phyloP scores from a whole-genome alignment of 2,888 invertebrate genomes.

The Alloplasta piceator region DNA sequence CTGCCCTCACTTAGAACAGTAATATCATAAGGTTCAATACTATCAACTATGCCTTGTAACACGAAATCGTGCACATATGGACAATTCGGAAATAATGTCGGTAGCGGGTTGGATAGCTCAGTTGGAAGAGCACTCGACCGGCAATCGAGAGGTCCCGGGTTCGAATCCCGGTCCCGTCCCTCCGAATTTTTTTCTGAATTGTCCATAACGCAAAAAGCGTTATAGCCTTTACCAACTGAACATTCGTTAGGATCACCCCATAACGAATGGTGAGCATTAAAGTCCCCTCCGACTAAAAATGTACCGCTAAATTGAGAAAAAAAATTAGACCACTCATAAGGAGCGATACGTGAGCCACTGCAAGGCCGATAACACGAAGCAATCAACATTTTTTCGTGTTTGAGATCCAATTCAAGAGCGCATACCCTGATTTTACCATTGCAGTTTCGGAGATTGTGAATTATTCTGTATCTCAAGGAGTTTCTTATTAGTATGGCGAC shows the following conservation, averaged over 20 bases:
- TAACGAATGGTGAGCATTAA: conserved; percentile 45
- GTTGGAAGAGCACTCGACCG: no score
- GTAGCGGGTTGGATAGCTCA: no score
- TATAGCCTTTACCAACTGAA: conserved; percentile 10
- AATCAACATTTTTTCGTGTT: conserved; percentile 19
- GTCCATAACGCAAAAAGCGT: no score
- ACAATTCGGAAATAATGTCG: no score
- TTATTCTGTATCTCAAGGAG: neutral
- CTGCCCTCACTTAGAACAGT: conserved; percentile 26
- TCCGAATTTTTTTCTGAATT: no score
- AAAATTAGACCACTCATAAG: conserved; percentile 36
- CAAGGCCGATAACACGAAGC: conserved; percentile 47
- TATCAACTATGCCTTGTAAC: conserved; percentile 15
- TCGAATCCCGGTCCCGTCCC: no score
- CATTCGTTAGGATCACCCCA: conserved; percentile 39
- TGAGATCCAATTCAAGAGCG: conserved; percentile 42
- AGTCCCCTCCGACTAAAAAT: conserved; percentile 48
- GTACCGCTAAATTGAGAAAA: conserved; percentile 45
- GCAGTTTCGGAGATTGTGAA: no score
- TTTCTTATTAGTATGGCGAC: conserved; percentile 45
- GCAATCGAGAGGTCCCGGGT: no score
- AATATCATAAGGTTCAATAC: conserved; percentile 20
- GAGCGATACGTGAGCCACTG: neutral
- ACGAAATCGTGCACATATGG: no score
- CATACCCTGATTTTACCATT: conserved; percentile 43